Evolutionary conservation across 2,888 invertebrate species (phyloP), one percentile per base, ranked within the genome.

Genomic region (Macrostomum cliftonense): DNA sequence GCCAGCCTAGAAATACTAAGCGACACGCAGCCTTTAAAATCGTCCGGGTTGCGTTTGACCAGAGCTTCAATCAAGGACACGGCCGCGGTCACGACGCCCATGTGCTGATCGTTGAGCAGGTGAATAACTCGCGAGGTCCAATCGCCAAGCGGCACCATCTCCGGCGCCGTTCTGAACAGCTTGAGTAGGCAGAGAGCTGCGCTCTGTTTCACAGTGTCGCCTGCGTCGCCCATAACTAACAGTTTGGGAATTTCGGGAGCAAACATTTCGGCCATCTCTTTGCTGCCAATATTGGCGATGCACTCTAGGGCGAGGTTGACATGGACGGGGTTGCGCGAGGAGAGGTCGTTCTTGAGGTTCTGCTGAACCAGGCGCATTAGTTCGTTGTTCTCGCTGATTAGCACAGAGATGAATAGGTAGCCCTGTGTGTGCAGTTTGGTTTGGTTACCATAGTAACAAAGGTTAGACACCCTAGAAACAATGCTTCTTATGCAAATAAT

Each of bases 181-280:
- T 93, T 79, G 54, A 97, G 74, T 53, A 99, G 77, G 68, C 97
- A 97, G 42, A 99, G 77, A 46, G 97, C 97, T 56, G 97, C 95
- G 60, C 91, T 93, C 74, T 97, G 97, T 73, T 97, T 97, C 1
- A 99, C 95, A 50, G 91, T 86, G 73, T 97, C 97, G 80, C 95
- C 93, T 14, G 97, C 95, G 68, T 99, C 97, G 36, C 85, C 95
- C 53, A 95, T 95, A 38, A 99, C 93, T 55, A 99, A 79, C 47
- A 99, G 76, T 71, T 91, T 93, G 53, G 97, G 97, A 68, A 99
- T 91, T 71, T 97, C 97, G 60, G 82, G 83, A 48, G 88, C 86
- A 73, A 97, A 93, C 43, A 91, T 91, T 71, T 97, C 95, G n/a
- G 93, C 95, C 97, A 99, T 99, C 70, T 99, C 97, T 64, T 86